These are phyloP conservation scores for Aphis craccivora DNA, from an alignment of 1,140 invertebrate genomes.

Conservation along the genomic window DNA sequence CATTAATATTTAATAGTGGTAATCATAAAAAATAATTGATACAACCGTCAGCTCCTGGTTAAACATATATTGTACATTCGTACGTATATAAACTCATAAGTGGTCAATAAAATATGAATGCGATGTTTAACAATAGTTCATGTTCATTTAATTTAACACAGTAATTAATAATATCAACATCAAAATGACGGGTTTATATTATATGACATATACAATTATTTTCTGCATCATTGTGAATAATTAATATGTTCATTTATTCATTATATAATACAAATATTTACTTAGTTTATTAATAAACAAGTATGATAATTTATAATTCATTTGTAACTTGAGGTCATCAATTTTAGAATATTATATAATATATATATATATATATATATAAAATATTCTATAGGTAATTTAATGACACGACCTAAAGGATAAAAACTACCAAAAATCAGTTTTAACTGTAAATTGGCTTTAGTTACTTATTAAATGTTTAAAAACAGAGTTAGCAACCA, in stretches of 20 bases:
- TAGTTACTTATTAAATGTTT: neutral
- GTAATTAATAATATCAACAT: slow-evolving; percentile 12
- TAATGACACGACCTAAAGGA: neutral
- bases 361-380: neutral
- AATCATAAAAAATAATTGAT: neutral
- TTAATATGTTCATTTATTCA: neutral
- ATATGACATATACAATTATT: neutral
- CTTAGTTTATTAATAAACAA: neutral
- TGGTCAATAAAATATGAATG: slow-evolving; percentile 8
- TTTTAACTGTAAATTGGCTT: neutral
- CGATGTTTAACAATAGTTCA: neutral
- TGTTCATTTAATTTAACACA: neutral
- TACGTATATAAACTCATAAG: slow-evolving; percentile 1
- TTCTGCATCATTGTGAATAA: neutral
- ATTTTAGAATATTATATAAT: neutral
- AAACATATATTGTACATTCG: neutral
- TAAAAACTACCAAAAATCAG: neutral
- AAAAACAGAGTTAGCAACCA: neutral
- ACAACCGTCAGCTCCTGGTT: neutral
- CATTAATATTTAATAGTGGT: neutral
- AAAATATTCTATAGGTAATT: neutral
- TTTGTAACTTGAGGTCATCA: neutral
- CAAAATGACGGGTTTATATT: neutral
- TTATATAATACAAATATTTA: slow-evolving; percentile 20
- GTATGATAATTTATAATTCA: neutral